A percentile compares a stretch with the other conserved stretches of the same genome.
Evolutionary conservation across 2,888 invertebrate species (phyloP).

Genomic region (Candidula unifasciata): DNA sequence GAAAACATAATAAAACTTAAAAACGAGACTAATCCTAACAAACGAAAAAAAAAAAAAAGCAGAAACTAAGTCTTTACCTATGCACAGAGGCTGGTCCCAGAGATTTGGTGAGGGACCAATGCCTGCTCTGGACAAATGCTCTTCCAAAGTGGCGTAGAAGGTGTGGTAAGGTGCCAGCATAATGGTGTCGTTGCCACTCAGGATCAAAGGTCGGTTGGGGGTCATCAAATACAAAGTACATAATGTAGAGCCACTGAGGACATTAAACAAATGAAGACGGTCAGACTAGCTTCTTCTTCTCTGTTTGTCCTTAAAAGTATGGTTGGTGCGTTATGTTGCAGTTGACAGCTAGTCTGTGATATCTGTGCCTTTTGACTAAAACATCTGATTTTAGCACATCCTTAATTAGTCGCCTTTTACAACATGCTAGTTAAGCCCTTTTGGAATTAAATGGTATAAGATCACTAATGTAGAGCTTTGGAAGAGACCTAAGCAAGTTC

Average conservation of each 20-base stretch:
- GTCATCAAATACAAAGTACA: slow-evolving; percentile 78
- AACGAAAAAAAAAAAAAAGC: not conserved
- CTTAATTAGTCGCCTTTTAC: no score
- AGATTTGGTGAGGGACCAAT: slow-evolving; percentile 74
- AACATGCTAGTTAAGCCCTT: no score
- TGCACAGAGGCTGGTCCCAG: slow-evolving; percentile 78
- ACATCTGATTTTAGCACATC: no score
- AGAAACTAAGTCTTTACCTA: slow-evolving; percentile 64
- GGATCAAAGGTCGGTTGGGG: slow-evolving; percentile 77
- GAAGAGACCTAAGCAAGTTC: no score
- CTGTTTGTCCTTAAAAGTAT: no score
- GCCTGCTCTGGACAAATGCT: slow-evolving; percentile 76
- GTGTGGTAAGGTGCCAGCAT: slow-evolving; percentile 78
- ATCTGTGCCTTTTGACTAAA: no score
- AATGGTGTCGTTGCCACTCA: slow-evolving; percentile 76
- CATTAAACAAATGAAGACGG: no score
- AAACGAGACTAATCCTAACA: not conserved
- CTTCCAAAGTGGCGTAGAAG: slow-evolving; percentile 76
- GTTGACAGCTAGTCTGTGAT: no score
- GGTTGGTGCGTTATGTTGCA: no score
- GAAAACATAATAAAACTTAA: not conserved
- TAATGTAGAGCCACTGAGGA: slow-evolving; percentile 73
- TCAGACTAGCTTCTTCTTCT: no score
- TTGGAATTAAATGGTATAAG: no score
- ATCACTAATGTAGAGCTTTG: no score